phyloP scores from a whole-genome alignment of 2,888 invertebrate genomes.

The Pollenia labialis region DNA sequence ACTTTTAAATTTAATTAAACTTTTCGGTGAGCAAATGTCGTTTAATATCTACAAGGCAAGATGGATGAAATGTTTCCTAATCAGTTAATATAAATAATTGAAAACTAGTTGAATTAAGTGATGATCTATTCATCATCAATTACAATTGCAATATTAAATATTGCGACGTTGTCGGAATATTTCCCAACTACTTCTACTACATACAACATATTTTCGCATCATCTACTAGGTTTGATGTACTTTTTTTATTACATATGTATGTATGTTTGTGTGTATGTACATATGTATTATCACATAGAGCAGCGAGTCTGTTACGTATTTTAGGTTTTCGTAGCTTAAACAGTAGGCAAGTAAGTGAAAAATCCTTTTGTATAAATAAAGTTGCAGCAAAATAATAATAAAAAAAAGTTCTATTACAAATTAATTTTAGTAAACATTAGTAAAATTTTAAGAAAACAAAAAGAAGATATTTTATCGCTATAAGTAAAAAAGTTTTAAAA shows the following conservation, averaged over 20 bases:
- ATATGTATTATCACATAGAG: constrained; percentile 56
- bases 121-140: constrained; percentile 17
- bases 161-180: constrained; percentile 48
- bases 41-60: constrained; percentile 56
- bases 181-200: constrained; percentile 19
- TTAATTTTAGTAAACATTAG: constrained; percentile 59
- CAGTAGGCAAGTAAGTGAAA: constrained; percentile 28
- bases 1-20: constrained; percentile 30
- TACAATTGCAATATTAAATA: constrained; percentile 38
- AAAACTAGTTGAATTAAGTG: constrained; percentile 52
- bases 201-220: constrained; percentile 18
- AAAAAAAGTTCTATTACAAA: constrained; percentile 45
- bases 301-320: constrained; percentile 56
- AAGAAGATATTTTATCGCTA: constrained; percentile 62
- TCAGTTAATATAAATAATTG: constrained; percentile 36
- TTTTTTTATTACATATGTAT: constrained; percentile 7
- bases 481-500: constrained; percentile 64
- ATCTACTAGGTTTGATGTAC: constrained; percentile 3
- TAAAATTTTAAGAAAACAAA: constrained; percentile 66
- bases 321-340: constrained; percentile 46
- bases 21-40: constrained; percentile 58
- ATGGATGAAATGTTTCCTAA: constrained; percentile 28
- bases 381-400: constrained; percentile 52
- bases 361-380: constrained; percentile 48
- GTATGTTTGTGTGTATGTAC: constrained; percentile 23